Conservation (phyloP, 2,797 vertebrate genomes). For the Acrossocheilus fasciatus region DNA sequence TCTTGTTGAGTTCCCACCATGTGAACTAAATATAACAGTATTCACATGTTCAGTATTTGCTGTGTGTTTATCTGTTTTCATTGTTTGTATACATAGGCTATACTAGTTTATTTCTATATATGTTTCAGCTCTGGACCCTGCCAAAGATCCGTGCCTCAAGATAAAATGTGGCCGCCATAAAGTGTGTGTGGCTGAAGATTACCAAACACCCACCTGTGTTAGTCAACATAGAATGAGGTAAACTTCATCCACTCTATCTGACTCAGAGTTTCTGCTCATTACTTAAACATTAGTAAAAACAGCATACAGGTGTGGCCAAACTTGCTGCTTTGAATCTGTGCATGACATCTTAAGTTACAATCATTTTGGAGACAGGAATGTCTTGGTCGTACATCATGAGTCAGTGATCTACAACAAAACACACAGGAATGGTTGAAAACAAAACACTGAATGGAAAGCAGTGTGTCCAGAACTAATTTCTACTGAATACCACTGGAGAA, state of each 20-base stretch:
- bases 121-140: constrained; percentile 86
- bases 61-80: not conserved
- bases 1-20: not conserved
- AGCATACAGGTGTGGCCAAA: not conserved
- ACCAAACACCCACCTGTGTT: constrained; percentile 90
- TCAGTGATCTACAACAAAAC: constrained; percentile 7
- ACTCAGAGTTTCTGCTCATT: constrained; percentile 6
- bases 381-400: not conserved
- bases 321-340: not conserved
- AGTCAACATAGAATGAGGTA: constrained; percentile 94
- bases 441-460: not conserved
- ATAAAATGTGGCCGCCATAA: constrained; percentile 95
- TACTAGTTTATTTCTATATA: not conserved
- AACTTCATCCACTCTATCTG: too few relatives aligned
- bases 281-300: constrained; percentile 5
- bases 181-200: constrained; percentile 91
- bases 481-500: not conserved
- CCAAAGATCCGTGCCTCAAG: constrained; percentile 96
- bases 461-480: not conserved
- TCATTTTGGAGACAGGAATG: not conserved
- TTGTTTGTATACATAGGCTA: not conserved
- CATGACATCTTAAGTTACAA: not conserved
- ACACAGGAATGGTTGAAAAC: not conserved
- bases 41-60: not conserved
- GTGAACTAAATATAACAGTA: not conserved